phyloP scores from a whole-genome alignment of 1,140 invertebrate species.

The Maconellicoccus hirsutus region DNA sequence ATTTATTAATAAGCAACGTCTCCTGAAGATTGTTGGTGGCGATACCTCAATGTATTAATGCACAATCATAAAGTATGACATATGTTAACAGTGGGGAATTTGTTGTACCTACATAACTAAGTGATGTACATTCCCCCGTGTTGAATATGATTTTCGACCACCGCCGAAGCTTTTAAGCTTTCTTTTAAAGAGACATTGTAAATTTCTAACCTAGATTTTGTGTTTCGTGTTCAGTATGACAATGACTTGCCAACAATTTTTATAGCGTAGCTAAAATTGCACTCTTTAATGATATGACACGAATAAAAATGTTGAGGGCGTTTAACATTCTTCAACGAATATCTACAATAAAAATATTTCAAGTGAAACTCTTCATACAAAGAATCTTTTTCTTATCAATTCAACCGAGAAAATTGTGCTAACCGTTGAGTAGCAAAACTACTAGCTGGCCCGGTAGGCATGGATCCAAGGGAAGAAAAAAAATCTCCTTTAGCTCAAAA shows the following conservation, averaged over 20 bases:
- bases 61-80: not conserved
- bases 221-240: not conserved
- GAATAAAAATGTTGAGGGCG: not conserved
- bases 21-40: not conserved
- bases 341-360: no score
- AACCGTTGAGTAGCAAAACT: no score
- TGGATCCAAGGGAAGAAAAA: no score
- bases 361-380: no score
- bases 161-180: not conserved
- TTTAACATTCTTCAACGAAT: not conserved
- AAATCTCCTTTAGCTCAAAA: no score
- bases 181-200: not conserved
- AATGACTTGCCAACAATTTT: not conserved
- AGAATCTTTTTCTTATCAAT: no score
- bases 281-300: not conserved
- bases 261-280: not conserved
- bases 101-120: not conserved
- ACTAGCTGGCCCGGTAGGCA: no score
- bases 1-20: not conserved
- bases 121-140: not conserved
- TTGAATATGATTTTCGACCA: not conserved
- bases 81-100: constrained; percentile 2
- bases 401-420: no score
- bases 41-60: not conserved
- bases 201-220: not conserved